Evolutionary conservation across 2,888 invertebrate species (phyloP), one percentile per base, ranked within the genome.

Genomic region (Dichetophora obliterata): DNA sequence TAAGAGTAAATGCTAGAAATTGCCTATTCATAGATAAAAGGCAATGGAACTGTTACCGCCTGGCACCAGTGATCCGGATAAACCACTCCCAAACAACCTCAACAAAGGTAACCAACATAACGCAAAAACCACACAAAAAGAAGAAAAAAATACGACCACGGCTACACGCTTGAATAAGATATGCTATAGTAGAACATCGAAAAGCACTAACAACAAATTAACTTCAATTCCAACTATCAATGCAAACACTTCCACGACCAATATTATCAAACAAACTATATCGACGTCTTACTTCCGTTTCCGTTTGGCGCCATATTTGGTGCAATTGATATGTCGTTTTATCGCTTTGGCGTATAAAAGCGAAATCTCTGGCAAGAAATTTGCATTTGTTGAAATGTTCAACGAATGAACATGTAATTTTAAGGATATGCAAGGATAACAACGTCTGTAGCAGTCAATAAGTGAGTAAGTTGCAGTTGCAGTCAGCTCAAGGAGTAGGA

Each of bases 291-390:
- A 31, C 48, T 59, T 61, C 59, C 22, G 59, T 14, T 59, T 72
- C 61, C 50, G 63, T 22, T 43, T 24, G 59, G 61, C 72, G 37
- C 61, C 61, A 61, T 61, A 61, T 61, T 31, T 61, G 9, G 37
- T 48, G 24, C 72, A 59, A 72, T 61, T 72, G 72, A 72, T 72
- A 72, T 61, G 63, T 61, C n/a, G n/a, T n/a, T n/a, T n/a, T 61
- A 61, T 72, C 61, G 48, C 61, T 24, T 22, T 43, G 59, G 59
- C 43, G 59, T 37, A 31, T 59, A 43, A 27, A 19, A 16, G 27
- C 37, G 14, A 59, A 66, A 8, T 61, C 72, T 70, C 61, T 61
- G 37, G n/a, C 43, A 24, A 27, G 52, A 24, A 63, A 74, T 74
- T 74, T 52, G 73, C 71, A 59, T 63, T 74, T 27, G 50, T 65